phyloP scores from a whole-genome alignment of 2,888 invertebrate genomes.

The Philopedon plagiatum region DNA sequence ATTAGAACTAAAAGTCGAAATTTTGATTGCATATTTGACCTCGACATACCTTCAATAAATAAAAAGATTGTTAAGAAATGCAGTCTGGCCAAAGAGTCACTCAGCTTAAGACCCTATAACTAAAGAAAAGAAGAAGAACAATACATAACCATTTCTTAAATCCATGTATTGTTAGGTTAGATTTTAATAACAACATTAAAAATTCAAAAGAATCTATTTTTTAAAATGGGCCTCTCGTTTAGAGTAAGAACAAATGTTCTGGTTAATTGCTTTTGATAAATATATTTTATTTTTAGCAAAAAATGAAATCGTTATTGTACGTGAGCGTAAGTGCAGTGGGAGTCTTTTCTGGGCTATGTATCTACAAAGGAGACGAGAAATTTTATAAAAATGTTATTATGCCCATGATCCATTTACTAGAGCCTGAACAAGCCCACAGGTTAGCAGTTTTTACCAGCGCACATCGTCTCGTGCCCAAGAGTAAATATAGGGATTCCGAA shows the following conservation, averaged over 20 bases:
- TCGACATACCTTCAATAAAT: no score
- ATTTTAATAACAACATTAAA: no score
- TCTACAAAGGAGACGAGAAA: slow-evolving; percentile 83
- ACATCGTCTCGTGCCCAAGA: slow-evolving; percentile 79
- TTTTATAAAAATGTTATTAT: slow-evolving; percentile 83
- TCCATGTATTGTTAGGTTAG: no score
- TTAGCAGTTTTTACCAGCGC: slow-evolving; percentile 83
- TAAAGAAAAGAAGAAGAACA: no score
- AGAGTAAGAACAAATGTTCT: not conserved
- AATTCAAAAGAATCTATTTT: no score
- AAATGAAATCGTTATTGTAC: slow-evolving; percentile 77
- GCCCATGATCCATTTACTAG: slow-evolving; percentile 79
- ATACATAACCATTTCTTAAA: no score
- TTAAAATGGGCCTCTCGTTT: slow-evolving; percentile 9
- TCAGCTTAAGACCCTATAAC: no score
- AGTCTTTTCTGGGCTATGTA: slow-evolving; percentile 77
- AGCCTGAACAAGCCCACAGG: slow-evolving; percentile 88
- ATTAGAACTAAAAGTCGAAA: no score
- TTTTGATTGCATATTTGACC: no score
- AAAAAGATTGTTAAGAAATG: no score
- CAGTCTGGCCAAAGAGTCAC: no score
- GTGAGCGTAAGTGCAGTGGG: slow-evolving; percentile 77
- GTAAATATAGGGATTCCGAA: slow-evolving; percentile 74
- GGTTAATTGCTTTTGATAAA: not conserved
- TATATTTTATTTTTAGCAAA: slow-evolving; percentile 71